Percentiles rank a stretch among this genome's conserved stretches.
These are phyloP conservation scores for Gulo gulo DNA, from an alignment of 2,113 vertebrate genomes.

Conservation along the genomic window DNA sequence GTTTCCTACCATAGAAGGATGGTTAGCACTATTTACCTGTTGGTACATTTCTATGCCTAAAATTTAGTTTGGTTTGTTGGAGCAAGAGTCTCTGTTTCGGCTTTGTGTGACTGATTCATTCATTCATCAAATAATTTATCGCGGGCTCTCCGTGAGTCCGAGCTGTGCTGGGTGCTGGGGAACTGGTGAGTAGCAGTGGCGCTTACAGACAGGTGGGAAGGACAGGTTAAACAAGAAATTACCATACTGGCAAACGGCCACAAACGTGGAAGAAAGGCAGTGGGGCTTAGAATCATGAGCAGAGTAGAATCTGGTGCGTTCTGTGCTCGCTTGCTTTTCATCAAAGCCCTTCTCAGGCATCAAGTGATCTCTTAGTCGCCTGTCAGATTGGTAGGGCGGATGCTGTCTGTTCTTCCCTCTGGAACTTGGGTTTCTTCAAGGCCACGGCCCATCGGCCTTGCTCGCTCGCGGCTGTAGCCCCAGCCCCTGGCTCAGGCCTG, in stretches of 20 bases:
- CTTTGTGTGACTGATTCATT: not conserved
- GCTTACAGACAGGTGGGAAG: not conserved
- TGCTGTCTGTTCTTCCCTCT: not conserved
- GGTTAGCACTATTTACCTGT: not conserved
- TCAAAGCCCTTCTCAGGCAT: not conserved
- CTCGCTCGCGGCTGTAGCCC: not conserved
- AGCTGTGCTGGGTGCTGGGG: not conserved
- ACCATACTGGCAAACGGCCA: accelerated
- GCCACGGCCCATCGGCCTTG: not conserved
- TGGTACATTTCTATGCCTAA: not conserved
- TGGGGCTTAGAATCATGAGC: not conserved
- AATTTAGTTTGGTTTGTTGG: not conserved
- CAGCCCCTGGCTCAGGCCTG: not conserved
- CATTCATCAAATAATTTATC: not conserved
- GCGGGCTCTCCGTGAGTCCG: not conserved
- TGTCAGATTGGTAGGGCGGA: not conserved
- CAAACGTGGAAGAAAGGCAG: not conserved
- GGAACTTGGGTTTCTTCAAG: not conserved
- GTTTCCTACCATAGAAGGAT: not conserved
- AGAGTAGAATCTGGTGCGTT: not conserved
- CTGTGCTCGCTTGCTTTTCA: not conserved
- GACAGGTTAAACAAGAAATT: not conserved
- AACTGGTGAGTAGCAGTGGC: not conserved
- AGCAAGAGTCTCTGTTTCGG: not conserved
- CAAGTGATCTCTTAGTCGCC: not conserved